phyloP scores from a whole-genome alignment of 2,888 invertebrate species.

The Tachystola acroxantha region DNA sequence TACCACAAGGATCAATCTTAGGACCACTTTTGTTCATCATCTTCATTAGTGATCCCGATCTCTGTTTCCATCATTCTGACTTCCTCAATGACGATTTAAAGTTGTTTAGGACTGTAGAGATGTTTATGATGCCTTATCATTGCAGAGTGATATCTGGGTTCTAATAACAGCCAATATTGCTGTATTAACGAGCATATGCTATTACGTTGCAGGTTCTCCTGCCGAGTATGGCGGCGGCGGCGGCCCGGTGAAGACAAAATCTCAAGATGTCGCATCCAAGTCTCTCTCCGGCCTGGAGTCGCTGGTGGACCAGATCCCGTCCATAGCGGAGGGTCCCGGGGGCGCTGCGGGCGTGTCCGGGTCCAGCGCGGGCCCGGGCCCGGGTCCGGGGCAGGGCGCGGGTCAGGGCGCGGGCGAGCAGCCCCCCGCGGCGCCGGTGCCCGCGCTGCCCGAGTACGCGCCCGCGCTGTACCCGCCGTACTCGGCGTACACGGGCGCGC shows the following conservation, averaged over 20 bases:
- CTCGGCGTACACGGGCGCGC: conserved; percentile 48
- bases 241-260: conserved; percentile 59
- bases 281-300: conserved; percentile 92
- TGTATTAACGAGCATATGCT: no score
- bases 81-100: no score
- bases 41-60: no score
- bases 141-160: no score
- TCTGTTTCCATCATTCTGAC: no score
- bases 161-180: no score
- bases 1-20: no score
- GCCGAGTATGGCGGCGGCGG: conserved; percentile 59
- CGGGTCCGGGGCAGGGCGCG: conserved; percentile 69
- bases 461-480: conserved; percentile 55
- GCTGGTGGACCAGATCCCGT: conserved; percentile 93
- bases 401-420: conserved; percentile 22
- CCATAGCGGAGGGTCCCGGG: conserved; percentile 85
- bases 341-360: conserved; percentile 22
- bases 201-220: conserved; percentile 42
- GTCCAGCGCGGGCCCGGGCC: conserved; percentile 30
- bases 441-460: conserved; percentile 39
- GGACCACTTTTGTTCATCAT: no score
- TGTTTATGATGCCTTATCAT: no score
- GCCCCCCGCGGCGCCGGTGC: conserved; percentile 37
- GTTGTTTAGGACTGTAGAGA: no score
- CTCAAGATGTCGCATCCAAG: conserved; percentile 89